Evolutionary conservation across 2,888 invertebrate genomes (phyloP), one percentile per base, ranked within the genome.

Genomic region (Drosophila villosipedis): DNA sequence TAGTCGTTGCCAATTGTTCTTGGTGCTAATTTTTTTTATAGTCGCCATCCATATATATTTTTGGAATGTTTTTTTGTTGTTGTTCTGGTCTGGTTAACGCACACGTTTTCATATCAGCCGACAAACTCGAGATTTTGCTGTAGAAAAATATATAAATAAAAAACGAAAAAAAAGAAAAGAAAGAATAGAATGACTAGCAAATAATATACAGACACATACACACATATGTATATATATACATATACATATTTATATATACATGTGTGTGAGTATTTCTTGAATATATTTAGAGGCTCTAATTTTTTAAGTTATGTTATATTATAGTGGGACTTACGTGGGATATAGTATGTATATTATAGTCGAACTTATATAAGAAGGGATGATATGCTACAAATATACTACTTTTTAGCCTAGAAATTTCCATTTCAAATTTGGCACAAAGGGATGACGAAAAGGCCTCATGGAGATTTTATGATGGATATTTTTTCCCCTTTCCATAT

Each of bases 21-120:
- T 47, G 6, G 4, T 43, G 22, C 22, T 43, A 9, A 2, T 16
- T 47, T 47, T 22, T 47, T 47, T 47, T 47, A 16, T 9, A 9
- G 25, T 25, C 16, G 47, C 47, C 16, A 16, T 47, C 22, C 9
- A 25, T 25, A 47, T 9, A 4, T 16, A 47, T 47, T 16, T 47
- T 25, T 7, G 47, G 25, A 25, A 25, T 47, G 47, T 16, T 47
- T 22, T 39, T 16, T 47, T 22, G 10, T n/a, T 30, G 33, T 62
- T 63, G 25, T 68, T 53, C 53, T 55, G 28, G 43, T 58, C 52
- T 50, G 52, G 41, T 65, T 65, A 73, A 25, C 37, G 53, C 50
- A 61, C 79, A 73, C 84, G 78, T 68, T 82, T 82, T 74, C 19
- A 70, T 64, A 79, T 82, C 84, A 71, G 79, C 43, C 78, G 82